Evolutionary conservation across 2,888 invertebrate species (phyloP).

Genomic region (Iselma pallidipennis): DNA sequence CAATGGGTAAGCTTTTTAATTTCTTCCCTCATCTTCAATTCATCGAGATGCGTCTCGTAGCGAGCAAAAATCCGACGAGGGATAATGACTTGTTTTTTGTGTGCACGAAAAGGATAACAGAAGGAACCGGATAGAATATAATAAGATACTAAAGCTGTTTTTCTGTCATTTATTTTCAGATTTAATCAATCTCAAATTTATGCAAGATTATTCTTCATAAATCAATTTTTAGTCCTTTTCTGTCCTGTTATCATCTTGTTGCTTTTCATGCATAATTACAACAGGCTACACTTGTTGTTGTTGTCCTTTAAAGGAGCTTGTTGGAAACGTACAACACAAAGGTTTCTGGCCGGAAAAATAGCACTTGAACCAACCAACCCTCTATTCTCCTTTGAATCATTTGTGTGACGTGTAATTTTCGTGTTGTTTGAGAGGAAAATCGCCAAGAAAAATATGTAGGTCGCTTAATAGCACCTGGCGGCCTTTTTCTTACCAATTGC

Average conservation of each 20-base stretch:
- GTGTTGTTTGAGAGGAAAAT: not conserved
- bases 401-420: not conserved
- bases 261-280: too few species aligned
- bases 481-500: not conserved
- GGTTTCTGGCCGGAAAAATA: too few species aligned
- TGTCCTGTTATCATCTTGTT: too few species aligned
- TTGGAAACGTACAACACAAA: too few species aligned
- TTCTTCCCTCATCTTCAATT: constrained; percentile 10
- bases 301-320: too few species aligned
- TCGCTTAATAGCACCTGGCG: not conserved
- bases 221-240: too few species aligned
- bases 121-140: not conserved
- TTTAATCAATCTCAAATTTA: not conserved
- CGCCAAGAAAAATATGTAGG: not conserved
- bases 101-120: not conserved
- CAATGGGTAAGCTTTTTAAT: constrained; percentile 19
- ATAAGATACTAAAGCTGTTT: not conserved
- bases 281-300: not conserved
- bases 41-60: constrained; percentile 12
- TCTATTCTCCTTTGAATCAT: too few species aligned
- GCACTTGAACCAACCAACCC: too few species aligned
- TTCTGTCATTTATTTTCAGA: not conserved
- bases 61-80: constrained; percentile 11
- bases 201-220: not conserved
- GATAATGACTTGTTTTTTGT: constrained; percentile 26